Evolutionary conservation across 2,888 invertebrate genomes (phyloP), one percentile per base, ranked within the genome.

Genomic region (Tortricodes alternella): DNA sequence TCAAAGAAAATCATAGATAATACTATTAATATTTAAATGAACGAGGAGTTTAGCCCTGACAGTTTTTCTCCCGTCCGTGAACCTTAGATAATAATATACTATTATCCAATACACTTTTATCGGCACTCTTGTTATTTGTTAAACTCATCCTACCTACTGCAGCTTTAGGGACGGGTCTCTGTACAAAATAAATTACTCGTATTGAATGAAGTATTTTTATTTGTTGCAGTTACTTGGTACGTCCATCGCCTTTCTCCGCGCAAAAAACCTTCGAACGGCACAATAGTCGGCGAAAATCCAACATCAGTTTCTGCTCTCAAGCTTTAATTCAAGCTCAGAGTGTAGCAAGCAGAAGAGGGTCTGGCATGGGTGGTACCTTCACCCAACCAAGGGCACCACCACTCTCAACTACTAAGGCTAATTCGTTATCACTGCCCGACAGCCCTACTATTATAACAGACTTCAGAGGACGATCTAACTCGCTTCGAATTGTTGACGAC

Each of bases 181-280:
- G n/a, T 27, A 27, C n/a, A n/a, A n/a, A 27, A 27, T 27, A 27
- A 27, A 27, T 27, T 9, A 29, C n/a, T n/a, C n/a, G n/a, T 29
- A 7, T 34, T 7, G 6, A 11, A 6, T 11, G 13, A 9, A 18
- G 16, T 24, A 23, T 24, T 16, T 16, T 7, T 15, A 56, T 46
- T 58, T 57, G 59, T 83, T 87, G 29, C 91, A 97, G 97, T 80
- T 97, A 98, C 73, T 89, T 98, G 76, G 97, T 98, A 32, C 93
- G 98, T 8, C 98, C 98, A 0, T 98, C 97, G 76, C 98, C 98
- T 8, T 97, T 98, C 82, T 97, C 97, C 27, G 97, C 97, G 18
- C 97, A 97, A 85, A 97, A 97, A 88, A 97, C 97, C 0, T 98
- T 97, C 84, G 97, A 97, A 77, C 92, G 97, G 1, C 97, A 97